Evolutionary conservation across 2,113 vertebrate species (phyloP).

Genomic region (Vidua macroura): DNA sequence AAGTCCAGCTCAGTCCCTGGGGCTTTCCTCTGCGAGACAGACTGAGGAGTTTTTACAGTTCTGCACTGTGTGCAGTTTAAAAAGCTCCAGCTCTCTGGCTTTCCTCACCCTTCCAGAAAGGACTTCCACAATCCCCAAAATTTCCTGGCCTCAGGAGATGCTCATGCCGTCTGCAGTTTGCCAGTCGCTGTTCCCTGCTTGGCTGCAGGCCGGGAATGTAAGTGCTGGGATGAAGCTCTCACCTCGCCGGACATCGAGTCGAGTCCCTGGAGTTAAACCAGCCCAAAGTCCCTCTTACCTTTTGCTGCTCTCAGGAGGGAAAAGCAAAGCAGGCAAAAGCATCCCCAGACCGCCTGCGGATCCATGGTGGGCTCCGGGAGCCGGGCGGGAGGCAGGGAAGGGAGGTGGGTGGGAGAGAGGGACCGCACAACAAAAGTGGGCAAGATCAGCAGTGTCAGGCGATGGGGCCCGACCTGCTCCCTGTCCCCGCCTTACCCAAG

Average conservation of each 20-base stretch:
- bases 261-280: background rate
- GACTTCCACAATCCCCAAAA: background rate
- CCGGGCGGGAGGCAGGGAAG: background rate
- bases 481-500: background rate
- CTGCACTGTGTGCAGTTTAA: rapidly evolving
- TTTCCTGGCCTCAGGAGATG: rapidly evolving
- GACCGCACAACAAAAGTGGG: background rate
- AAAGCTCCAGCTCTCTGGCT: background rate
- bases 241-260: rapidly evolving
- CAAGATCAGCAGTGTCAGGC: background rate
- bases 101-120: background rate
- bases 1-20: background rate
- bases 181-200: background rate
- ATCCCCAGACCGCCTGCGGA: rapidly evolving
- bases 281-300: constrained; percentile 39
- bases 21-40: background rate
- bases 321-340: constrained; percentile 26
- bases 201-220: rapidly evolving
- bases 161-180: background rate
- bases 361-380: constrained; percentile 15
- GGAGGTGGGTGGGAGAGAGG: background rate
- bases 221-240: background rate
- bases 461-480: background rate
- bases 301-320: background rate
- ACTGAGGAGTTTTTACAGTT: background rate